Evolutionary conservation across 2,113 vertebrate species (phyloP), one percentile per base, ranked within the genome.

Genomic region (Xiphophorus maculatus): DNA sequence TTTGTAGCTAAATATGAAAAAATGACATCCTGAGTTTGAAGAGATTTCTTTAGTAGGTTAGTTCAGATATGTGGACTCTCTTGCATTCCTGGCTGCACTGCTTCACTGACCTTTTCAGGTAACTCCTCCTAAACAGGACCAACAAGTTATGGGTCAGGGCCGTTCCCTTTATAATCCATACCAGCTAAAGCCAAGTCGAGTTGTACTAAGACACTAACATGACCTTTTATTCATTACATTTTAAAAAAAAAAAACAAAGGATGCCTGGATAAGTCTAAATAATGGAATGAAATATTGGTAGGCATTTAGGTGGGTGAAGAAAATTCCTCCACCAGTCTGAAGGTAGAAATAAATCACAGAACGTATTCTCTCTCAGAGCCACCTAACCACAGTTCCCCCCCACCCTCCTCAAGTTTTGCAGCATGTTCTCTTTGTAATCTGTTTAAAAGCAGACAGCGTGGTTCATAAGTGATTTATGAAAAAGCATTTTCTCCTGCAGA

Each of bases 401-500:
- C 5, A 11, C 35, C 35, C 35, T 65, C 68, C 63, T 37, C 25
- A 83, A 87, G 81, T 88, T 86, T 54, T 74, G 19, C 11, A 58
- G 66, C 76, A 69, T 48, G 68, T 77, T 73, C 67, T 63, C 54
- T 71, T 77, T 54, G 19, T 76, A 76, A 84, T 81, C 77, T 68
- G 44, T 66, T 66, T 70, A 69, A 17, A 32, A 77, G 71, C 63
- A 48, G 73, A 74, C 68, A 54, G 74, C 6, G 54, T 13, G 2
- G 62, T 77, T 87, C 81, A 75, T 80, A 75, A 77, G 80, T 82
- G 87, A 91, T 82, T 74, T 87, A 88, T 83, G 73, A 81, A 80
- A 85, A 83, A 42, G 74, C 35, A 28, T 69, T 72, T 86, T 69
- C 19, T 19, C 54, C 51, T 5, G 80, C 74, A 83, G 78, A 82